Base-by-base conservation (phyloP, 2,797 vertebrate genomes). In the Paguma larvata region DNA sequence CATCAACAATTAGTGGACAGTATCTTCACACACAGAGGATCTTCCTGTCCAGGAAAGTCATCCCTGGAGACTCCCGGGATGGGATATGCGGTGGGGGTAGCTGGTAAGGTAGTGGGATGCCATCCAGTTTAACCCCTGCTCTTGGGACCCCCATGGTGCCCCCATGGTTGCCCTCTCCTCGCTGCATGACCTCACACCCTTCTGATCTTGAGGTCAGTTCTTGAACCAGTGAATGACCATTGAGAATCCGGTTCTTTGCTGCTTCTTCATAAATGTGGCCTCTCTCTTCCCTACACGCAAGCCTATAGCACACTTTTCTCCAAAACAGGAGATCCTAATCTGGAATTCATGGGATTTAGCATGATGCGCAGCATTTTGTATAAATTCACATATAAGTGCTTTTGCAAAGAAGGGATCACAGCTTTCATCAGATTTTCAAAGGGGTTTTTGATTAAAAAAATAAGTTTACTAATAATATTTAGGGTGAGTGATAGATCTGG, bases 341-440 rank as follows among this genome's bases (percentile, higher is more conserved):
- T 46, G 44, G 38, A 68, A 51, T 79, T 86, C 63, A 73, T 65
- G 32, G 11, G 34, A 51, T 67, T 91, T 79, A 72, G 3, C 12
- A 46, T 6, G 5, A 87, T 30, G 13, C 65, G 4, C 5, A 78
- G 67, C 67, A 77, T 70, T 23, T 46, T 92, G 23, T 34, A 7
- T 0, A 2, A 12, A 51, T 51, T 77, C 79, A 89, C 2, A 59
- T 30, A 65, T 53, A 6, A 23, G 23, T 77, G 7, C n/a, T 83
- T 51, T 86, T 90, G 34, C 46, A 46, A 83, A 51, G n/a, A 46
- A 18, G n/a, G 7, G 19, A 86, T 85, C 13, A 25, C 34, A 68
- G 59, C 18, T 82, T 90, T 63, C 15, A 63, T n/a, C 27, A 62
- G n/a, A 90, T 86, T 90, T 68, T 63, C 86, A 63, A 91, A 82